Percentiles rank a stretch among this genome's conserved stretches.
phyloP scores from a whole-genome alignment of 2,797 vertebrate species.

The Neosilurus mollespiculum region DNA sequence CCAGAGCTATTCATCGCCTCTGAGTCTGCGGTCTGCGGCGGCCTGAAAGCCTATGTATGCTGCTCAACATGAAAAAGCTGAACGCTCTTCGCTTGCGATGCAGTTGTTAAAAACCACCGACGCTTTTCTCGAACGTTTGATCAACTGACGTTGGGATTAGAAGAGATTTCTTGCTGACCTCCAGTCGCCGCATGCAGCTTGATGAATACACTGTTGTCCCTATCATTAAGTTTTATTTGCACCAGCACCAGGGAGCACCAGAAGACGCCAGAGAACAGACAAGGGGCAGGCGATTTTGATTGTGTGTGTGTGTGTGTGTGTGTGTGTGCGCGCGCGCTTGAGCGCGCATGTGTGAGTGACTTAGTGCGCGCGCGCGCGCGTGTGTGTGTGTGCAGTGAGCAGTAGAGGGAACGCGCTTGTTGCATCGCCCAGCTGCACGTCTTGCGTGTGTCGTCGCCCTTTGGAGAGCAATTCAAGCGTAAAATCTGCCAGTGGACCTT shows the following conservation, averaged over 20 bases:
- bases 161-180: constrained; percentile 58
- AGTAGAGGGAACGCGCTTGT: constrained; percentile 74
- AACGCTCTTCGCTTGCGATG: constrained; percentile 5
- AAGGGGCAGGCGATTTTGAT: constrained; percentile 62
- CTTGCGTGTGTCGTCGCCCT: constrained; percentile 43
- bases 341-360: constrained; percentile 63
- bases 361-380: constrained; percentile 67
- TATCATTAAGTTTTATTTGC: constrained; percentile 63
- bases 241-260: constrained; percentile 71
- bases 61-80: constrained; percentile 12
- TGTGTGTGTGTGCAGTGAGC: constrained; percentile 69
- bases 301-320: neutral
- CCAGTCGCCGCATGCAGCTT: constrained; percentile 40
- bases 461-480: constrained; percentile 52
- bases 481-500: constrained; percentile 47
- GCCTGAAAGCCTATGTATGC: constrained; percentile 42
- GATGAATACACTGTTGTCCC: constrained; percentile 50
- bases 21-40: constrained; percentile 68
- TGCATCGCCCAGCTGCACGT: constrained; percentile 71
- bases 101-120: constrained; percentile 14
- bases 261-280: constrained; percentile 67
- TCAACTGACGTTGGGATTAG: constrained; percentile 32
- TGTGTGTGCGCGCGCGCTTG: constrained; percentile 5
- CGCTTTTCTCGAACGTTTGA: constrained; percentile 17
- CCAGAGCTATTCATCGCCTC: constrained; percentile 78